Percentiles rank a stretch among this genome's conserved stretches.
These are phyloP conservation scores for Prochilodus magdalenae DNA, from an alignment of 2,113 vertebrate genomes.

Conservation along the genomic window DNA sequence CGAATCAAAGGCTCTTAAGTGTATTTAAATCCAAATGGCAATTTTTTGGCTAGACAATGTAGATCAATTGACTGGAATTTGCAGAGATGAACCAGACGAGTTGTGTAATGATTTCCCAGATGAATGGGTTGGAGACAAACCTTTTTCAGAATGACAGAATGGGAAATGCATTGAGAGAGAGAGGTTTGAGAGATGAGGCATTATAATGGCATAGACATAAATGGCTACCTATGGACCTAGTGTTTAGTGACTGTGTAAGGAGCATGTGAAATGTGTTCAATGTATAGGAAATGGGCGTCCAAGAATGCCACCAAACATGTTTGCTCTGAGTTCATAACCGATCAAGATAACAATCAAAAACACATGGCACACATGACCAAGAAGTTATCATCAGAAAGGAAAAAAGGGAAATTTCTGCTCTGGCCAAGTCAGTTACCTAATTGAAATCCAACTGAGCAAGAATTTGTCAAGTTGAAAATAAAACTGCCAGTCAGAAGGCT, in stretches of 20 bases:
- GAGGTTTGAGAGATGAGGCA: no score
- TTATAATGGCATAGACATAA: no score
- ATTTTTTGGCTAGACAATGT: no score
- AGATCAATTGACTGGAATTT: neutral
- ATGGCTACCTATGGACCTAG: no score
- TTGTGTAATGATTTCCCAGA: neutral
- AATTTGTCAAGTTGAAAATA: no score
- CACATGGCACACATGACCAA: neutral
- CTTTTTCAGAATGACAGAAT: neutral
- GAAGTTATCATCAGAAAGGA: neutral
- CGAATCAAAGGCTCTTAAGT: no score
- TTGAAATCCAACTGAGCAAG: neutral
- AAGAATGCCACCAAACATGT: neutral
- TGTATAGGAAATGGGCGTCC: neutral
- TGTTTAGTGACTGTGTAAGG: no score
- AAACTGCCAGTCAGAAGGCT: no score
- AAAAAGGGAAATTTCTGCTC: neutral
- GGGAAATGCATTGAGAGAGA: no score
- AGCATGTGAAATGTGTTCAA: neutral
- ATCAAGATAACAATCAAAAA: neutral
- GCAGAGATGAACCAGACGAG: neutral
- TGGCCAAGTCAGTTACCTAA: neutral
- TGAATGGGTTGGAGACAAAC: neutral
- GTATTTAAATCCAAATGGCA: no score
- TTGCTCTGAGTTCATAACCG: neutral